Evolutionary conservation across 2,888 invertebrate species (phyloP).

Genomic region (Lamproptera curius): DNA sequence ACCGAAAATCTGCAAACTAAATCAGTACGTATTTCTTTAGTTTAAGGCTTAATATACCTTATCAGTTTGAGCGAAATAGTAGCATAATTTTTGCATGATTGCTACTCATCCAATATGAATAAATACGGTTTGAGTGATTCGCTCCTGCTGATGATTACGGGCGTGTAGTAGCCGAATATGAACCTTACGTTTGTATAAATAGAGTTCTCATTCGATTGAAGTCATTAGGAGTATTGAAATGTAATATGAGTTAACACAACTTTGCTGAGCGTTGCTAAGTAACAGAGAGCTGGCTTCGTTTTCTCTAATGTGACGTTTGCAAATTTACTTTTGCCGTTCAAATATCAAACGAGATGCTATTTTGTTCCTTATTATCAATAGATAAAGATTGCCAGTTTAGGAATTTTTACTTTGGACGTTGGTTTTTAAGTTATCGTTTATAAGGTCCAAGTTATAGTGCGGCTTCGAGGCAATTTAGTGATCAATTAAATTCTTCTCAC

Average conservation of each 20-base stretch:
- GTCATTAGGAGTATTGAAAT: constrained; percentile 32
- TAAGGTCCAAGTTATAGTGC: constrained; percentile 12
- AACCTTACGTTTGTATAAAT: constrained; percentile 14
- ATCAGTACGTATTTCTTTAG: background rate
- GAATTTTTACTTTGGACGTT: background rate
- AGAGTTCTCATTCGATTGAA: constrained; percentile 23
- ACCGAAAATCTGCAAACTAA: background rate
- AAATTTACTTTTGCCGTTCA: background rate
- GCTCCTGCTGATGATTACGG: constrained; percentile 31
- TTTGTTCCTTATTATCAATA: background rate
- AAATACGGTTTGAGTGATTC: constrained; percentile 35
- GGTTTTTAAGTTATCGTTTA: background rate
- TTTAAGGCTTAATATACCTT: background rate
- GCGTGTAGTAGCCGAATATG: constrained; percentile 12
- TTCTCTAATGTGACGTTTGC: constrained; percentile 3
- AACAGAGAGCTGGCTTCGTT: constrained; percentile 39
- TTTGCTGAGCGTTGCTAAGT: constrained; percentile 47
- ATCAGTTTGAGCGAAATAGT: background rate
- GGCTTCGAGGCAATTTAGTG: constrained; percentile 10
- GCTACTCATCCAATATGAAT: constrained; percentile 35
- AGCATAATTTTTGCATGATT: constrained; percentile 21
- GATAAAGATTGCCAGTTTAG: background rate
- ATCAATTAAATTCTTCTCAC: constrained; percentile 5
- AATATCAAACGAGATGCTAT: background rate
- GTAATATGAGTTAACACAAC: constrained; percentile 33